Percentiles rank a stretch among this genome's conserved stretches.
phyloP scores from a whole-genome alignment of 2,797 vertebrate genomes.

The Petrocephalus schoutedeni region DNA sequence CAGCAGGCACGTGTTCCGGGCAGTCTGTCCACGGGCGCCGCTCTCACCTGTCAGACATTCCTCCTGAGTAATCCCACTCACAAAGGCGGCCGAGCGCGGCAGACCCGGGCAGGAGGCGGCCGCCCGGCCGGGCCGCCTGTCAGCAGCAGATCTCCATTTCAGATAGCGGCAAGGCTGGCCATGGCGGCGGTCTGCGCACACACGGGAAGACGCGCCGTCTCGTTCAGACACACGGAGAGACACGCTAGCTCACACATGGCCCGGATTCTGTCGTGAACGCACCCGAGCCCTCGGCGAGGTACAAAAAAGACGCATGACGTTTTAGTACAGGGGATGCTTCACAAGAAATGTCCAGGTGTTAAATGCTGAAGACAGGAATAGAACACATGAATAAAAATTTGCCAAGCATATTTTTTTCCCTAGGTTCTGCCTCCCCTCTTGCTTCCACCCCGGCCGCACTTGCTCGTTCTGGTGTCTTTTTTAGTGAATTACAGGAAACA shows the following conservation, averaged over 20 bases:
- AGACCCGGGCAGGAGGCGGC: background rate
- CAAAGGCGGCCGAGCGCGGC: background rate
- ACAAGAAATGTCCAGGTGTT: background rate
- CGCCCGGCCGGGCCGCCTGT: background rate
- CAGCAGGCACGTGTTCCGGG: background rate
- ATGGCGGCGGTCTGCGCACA: conserved; percentile 36
- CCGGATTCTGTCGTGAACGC: conserved; percentile 41
- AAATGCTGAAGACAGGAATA: background rate
- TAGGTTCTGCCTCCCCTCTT: background rate
- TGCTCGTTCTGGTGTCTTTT: background rate
- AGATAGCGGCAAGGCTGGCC: background rate
- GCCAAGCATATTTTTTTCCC: background rate
- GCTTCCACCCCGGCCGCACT: background rate
- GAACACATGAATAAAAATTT: background rate
- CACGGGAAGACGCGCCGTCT: conserved; percentile 56
- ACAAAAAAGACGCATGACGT: background rate
- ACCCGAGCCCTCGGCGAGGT: background rate
- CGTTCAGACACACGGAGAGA: conserved; percentile 45
- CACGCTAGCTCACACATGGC: conserved; percentile 50
- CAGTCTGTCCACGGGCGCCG: background rate
- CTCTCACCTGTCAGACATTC: conserved; percentile 17
- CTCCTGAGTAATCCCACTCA: background rate
- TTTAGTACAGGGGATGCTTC: background rate
- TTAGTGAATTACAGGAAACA: conserved; percentile 46
- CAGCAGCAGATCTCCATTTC: conserved; percentile 17